Evolutionary conservation across 2,797 vertebrate genomes (phyloP).

Genomic region (Acomys russatus): DNA sequence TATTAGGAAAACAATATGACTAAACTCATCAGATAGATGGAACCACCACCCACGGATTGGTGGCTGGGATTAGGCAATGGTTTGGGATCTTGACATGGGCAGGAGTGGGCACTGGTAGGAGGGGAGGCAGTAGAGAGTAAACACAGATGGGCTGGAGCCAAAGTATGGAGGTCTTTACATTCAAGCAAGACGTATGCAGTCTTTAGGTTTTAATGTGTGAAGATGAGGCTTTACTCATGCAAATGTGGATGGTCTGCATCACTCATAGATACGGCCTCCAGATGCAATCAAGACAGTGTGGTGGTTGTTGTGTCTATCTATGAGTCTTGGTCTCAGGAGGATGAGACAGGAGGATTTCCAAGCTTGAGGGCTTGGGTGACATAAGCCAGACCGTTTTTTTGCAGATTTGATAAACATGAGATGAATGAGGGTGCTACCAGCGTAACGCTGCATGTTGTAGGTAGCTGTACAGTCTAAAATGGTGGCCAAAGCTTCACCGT

Average conservation of each 20-base stretch:
- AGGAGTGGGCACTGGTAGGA: not conserved
- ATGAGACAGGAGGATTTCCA: not conserved
- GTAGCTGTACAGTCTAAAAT: not conserved
- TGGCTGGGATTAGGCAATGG: not conserved
- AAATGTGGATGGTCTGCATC: not conserved
- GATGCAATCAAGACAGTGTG: not conserved
- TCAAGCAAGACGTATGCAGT: not conserved
- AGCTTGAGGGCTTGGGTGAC: not conserved
- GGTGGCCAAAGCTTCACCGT: too few species aligned
- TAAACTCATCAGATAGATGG: not conserved
- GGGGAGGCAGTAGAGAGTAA: not conserved
- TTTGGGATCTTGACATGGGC: not conserved
- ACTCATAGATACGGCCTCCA: not conserved
- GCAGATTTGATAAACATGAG: not conserved
- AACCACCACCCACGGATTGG: not conserved
- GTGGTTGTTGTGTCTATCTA: not conserved
- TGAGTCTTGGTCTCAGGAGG: not conserved
- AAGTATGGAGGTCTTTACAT: not conserved
- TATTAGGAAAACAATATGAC: slow-evolving; percentile 12
- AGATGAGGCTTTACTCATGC: not conserved
- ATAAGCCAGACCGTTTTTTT: not conserved
- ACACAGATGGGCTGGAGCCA: not conserved
- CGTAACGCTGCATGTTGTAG: not conserved
- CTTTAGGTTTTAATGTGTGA: not conserved
- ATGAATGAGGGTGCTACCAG: not conserved